Percentiles rank a stretch among this genome's conserved stretches.
phyloP scores from a whole-genome alignment of 2,888 invertebrate species.

The Temnothorax unifasciatus region DNA sequence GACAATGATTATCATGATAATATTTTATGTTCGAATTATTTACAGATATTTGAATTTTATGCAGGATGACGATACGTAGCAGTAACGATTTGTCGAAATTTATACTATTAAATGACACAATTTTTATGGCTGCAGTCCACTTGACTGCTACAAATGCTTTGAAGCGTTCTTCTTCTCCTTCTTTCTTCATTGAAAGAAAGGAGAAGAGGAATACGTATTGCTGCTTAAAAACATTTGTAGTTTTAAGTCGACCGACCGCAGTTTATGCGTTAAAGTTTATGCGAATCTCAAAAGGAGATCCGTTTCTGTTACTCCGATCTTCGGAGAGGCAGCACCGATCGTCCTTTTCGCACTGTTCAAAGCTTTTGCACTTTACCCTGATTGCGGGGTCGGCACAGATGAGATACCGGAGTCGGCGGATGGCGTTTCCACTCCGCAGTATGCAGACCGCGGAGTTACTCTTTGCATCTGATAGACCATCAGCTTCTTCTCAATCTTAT shows the following conservation, averaged over 20 bases:
- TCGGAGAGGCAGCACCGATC: too few species aligned
- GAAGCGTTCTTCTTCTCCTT: too few species aligned
- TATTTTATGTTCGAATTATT: background rate
- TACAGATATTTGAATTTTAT: background rate
- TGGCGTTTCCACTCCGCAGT: background rate
- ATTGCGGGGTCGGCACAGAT: background rate
- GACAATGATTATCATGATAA: background rate
- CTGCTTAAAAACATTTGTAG: too few species aligned
- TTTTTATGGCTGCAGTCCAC: background rate
- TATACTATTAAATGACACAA: background rate
- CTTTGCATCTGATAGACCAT: background rate
- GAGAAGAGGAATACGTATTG: too few species aligned
- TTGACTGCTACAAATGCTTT: too few species aligned
- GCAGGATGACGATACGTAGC: background rate
- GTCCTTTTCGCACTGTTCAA: too few species aligned
- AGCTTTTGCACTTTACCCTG: background rate
- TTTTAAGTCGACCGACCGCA: too few species aligned
- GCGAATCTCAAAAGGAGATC: background rate
- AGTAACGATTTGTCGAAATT: background rate
- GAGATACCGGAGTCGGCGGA: background rate
- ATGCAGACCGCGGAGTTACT: background rate
- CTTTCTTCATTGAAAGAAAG: too few species aligned
- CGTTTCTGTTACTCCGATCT: background rate
- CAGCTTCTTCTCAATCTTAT: conserved; percentile 35
- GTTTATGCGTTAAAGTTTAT: too few species aligned